These are phyloP conservation scores for Amyelois transitella DNA, from an alignment of 1,140 invertebrate species.

Conservation along the genomic window DNA sequence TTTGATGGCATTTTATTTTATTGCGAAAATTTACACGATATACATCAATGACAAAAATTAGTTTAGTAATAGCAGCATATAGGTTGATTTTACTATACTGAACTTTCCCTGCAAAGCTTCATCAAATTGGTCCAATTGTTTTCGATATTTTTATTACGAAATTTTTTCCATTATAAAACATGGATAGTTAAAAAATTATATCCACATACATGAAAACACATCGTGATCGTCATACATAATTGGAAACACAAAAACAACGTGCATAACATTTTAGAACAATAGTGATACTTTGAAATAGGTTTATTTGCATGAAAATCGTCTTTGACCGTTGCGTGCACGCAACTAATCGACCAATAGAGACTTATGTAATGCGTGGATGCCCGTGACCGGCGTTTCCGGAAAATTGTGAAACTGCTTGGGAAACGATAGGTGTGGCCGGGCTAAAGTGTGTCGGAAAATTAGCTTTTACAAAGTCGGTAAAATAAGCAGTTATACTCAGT, in stretches of 20 bases:
- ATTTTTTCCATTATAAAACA: too few relatives aligned
- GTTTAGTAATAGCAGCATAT: too few relatives aligned
- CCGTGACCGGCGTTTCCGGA: conserved; percentile 1
- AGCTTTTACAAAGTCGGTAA: too few relatives aligned
- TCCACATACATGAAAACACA: neutral
- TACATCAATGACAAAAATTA: too few relatives aligned
- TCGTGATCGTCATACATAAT: neutral
- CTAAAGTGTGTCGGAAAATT: neutral
- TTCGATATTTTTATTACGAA: too few relatives aligned
- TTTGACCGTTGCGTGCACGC: neutral
- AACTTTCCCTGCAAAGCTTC: too few relatives aligned
- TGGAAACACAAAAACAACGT: neutral
- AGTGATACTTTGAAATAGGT: neutral
- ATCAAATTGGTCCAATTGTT: too few relatives aligned
- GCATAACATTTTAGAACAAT: neutral
- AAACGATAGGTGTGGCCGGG: neutral
- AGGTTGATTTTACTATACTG: too few relatives aligned
- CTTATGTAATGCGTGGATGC: neutral
- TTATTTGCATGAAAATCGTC: neutral
- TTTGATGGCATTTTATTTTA: too few relatives aligned
- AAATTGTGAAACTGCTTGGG: neutral
- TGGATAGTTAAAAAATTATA: too few relatives aligned
- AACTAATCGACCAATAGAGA: neutral
- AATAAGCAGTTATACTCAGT: too few relatives aligned
- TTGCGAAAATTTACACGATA: too few relatives aligned